Evolutionary conservation across 2,888 invertebrate species (phyloP).

Genomic region (Lumbricus terrestris): DNA sequence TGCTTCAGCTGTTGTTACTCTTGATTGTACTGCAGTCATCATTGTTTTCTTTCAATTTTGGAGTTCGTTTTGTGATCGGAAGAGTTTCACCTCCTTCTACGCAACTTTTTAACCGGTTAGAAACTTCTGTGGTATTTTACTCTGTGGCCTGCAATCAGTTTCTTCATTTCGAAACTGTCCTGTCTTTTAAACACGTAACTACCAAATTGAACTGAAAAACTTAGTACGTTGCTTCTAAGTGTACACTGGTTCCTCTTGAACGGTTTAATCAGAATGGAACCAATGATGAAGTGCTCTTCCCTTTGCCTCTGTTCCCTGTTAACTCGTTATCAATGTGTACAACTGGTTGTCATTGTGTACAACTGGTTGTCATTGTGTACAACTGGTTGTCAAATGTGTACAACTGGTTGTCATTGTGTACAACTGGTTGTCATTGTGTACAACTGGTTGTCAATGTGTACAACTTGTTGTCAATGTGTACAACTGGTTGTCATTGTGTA

Average conservation of each 20-base stretch:
- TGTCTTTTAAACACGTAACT: neutral
- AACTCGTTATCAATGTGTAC: neutral
- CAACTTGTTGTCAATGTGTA: too few relatives aligned
- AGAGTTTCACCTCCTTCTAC: neutral
- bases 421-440: too few relatives aligned
- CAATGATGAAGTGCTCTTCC: neutral
- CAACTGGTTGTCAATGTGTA: neutral
- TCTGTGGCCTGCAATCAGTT: conserved; percentile 3
- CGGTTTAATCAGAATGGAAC: neutral
- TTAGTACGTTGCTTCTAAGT: neutral
- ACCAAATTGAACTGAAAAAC: neutral
- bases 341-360: too few relatives aligned
- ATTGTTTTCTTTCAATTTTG: neutral
- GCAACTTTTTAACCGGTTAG: neutral
- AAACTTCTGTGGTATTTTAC: neutral
- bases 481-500: too few relatives aligned
- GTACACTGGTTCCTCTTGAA: neutral
- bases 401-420: too few relatives aligned
- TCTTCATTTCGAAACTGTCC: neutral
- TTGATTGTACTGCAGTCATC: neutral
- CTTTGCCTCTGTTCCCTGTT: neutral
- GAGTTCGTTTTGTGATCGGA: neutral
- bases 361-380: too few relatives aligned
- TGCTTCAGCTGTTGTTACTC: neutral
- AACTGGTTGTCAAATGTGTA: too few relatives aligned